A percentile compares a stretch with the other conserved stretches of the same genome.
Conservation (phyloP, 2,797 vertebrate species). For the Pangasius larnaudii region DNA sequence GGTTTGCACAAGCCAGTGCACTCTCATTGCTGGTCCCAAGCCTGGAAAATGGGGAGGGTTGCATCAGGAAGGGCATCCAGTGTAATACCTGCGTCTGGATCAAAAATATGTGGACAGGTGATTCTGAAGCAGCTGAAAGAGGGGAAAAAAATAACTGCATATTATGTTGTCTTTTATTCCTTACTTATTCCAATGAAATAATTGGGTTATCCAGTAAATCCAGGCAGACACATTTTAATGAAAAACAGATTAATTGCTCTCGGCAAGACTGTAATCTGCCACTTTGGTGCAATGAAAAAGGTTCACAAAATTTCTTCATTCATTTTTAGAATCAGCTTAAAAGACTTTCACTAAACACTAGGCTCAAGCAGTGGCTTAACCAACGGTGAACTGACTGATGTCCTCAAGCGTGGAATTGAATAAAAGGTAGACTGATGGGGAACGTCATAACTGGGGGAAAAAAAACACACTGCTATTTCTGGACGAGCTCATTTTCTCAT, state of each 20-base stretch:
- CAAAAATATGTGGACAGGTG: too few relatives aligned
- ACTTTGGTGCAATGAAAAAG: not conserved
- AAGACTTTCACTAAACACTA: not conserved
- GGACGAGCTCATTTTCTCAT: not conserved
- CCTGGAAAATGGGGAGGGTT: too few relatives aligned
- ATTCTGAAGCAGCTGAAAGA: too few relatives aligned
- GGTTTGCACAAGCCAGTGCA: too few relatives aligned
- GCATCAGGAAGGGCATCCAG: too few relatives aligned
- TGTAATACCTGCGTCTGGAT: too few relatives aligned
- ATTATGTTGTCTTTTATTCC: not conserved
- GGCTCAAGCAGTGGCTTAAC: not conserved
- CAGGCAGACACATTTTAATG: slow-evolving; percentile 8
- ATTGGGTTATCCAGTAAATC: not conserved
- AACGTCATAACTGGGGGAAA: not conserved
- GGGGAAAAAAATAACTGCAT: not conserved
- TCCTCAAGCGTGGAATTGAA: not conserved
- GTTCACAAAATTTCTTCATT: not conserved
- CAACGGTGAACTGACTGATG: slow-evolving; percentile 3
- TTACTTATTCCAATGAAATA: not conserved
- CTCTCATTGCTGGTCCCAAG: too few relatives aligned
- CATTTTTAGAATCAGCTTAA: not conserved
- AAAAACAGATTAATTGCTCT: slow-evolving; percentile 11
- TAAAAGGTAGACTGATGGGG: not conserved
- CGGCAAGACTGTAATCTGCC: not conserved
- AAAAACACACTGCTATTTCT: not conserved